These are phyloP conservation scores for Bathybates hornii DNA, from an alignment of 2,113 vertebrate genomes.

Conservation along the genomic window DNA sequence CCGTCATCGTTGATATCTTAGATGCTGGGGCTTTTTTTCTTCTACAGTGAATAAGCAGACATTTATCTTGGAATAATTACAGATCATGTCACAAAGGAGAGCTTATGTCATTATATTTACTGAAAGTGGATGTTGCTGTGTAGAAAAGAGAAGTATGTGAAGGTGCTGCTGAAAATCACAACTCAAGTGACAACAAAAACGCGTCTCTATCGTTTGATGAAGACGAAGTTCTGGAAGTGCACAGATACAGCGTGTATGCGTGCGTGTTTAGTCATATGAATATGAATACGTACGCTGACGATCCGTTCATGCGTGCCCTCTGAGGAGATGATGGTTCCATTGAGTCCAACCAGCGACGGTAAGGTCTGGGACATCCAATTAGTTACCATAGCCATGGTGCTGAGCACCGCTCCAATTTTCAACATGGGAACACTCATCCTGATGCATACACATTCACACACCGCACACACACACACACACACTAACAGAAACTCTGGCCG, in stretches of 20 bases:
- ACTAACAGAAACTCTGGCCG: background rate
- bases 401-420: slow-evolving; percentile 90
- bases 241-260: background rate
- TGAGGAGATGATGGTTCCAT: slow-evolving; percentile 69
- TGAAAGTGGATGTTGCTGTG: background rate
- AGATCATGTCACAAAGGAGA: background rate
- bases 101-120: background rate
- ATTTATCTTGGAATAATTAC: background rate
- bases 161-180: background rate
- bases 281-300: slow-evolving; percentile 66
- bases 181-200: background rate
- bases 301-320: slow-evolving; percentile 69
- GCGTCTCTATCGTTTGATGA: background rate
- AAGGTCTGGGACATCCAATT: slow-evolving; percentile 98
- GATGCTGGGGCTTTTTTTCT: background rate
- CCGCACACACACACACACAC: background rate
- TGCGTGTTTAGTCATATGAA: background rate
- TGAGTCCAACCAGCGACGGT: slow-evolving; percentile 86
- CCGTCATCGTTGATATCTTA: background rate
- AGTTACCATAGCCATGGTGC: slow-evolving; percentile 92
- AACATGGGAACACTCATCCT: slow-evolving; percentile 86
- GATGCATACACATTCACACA: slow-evolving; percentile 19
- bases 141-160: background rate
- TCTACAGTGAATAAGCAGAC: background rate
- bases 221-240: background rate